phyloP scores from a whole-genome alignment of 1,140 invertebrate genomes.

The Metopolophium dirhodum region DNA sequence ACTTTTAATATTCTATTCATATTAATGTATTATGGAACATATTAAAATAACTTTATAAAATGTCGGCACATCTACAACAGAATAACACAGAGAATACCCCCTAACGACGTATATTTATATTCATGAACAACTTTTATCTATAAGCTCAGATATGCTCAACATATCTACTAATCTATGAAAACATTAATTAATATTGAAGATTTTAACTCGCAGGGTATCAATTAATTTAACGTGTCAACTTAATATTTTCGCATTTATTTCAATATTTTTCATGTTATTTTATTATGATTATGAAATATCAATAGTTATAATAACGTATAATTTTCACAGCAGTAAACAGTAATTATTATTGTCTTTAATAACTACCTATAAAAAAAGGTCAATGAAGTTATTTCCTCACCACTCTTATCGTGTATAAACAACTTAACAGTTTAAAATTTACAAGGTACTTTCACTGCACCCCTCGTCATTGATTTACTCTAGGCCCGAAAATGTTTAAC shows the following conservation, averaged over 20 bases:
- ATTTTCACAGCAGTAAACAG: background rate
- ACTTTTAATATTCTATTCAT: background rate
- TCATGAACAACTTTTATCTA: too few species aligned
- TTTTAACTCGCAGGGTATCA: conserved; percentile 12
- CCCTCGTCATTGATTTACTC: background rate
- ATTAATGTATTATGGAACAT: too few species aligned
- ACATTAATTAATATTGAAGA: background rate
- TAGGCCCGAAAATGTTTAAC: too few species aligned
- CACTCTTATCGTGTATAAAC: background rate
- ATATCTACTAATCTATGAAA: background rate
- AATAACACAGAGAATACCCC: background rate
- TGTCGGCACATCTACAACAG: background rate
- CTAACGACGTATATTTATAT: too few species aligned
- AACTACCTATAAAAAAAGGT: background rate
- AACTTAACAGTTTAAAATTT: background rate
- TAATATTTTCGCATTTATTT: background rate
- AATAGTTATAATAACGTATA: background rate
- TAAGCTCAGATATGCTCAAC: background rate
- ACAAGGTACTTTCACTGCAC: background rate
- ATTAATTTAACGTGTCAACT: background rate
- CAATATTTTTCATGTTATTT: background rate
- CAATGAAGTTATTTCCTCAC: background rate
- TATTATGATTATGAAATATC: background rate
- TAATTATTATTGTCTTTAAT: background rate
- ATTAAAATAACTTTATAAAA: background rate